A percentile compares a stretch with the other conserved stretches of the same genome.
Conservation (phyloP, 2,888 invertebrate genomes). For the Temnothorax rugatulus region DNA sequence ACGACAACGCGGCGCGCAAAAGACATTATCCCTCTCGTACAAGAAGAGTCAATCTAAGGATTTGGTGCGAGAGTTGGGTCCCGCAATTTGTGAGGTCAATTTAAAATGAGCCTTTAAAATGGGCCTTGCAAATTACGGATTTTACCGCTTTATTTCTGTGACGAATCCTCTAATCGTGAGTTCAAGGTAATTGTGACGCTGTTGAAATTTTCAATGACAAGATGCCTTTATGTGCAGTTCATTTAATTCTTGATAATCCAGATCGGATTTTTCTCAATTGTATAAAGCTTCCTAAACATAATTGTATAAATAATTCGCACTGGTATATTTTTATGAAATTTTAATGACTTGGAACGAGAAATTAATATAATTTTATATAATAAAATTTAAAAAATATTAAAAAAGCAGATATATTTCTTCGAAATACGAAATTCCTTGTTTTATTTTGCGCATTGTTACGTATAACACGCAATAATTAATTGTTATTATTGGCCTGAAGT, state of each 20-base stretch:
- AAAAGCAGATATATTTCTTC: neutral
- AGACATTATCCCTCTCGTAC: neutral
- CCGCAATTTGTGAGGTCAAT: neutral
- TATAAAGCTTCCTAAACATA: neutral
- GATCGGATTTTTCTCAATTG: neutral
- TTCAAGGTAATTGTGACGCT: slow-evolving; percentile 1
- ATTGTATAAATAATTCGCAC: neutral
- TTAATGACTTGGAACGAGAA: neutral
- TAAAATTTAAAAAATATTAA: neutral
- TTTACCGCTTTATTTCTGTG: neutral
- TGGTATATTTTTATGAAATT: neutral
- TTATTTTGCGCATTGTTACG: neutral
- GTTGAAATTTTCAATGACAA: slow-evolving; percentile 5
- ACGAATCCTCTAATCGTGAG: neutral
- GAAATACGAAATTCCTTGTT: neutral
- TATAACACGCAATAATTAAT: neutral
- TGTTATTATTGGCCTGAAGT: neutral
- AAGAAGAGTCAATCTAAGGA: neutral
- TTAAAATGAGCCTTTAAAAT: neutral
- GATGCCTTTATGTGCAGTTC: neutral
- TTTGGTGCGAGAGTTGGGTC: neutral
- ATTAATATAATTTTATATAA: slow-evolving; percentile 13
- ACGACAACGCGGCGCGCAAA: neutral
- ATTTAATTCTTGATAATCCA: neutral
- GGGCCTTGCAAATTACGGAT: neutral